Evolutionary conservation across 1,140 invertebrate species (phyloP).

Genomic region (Holcopasites calliopsidis): DNA sequence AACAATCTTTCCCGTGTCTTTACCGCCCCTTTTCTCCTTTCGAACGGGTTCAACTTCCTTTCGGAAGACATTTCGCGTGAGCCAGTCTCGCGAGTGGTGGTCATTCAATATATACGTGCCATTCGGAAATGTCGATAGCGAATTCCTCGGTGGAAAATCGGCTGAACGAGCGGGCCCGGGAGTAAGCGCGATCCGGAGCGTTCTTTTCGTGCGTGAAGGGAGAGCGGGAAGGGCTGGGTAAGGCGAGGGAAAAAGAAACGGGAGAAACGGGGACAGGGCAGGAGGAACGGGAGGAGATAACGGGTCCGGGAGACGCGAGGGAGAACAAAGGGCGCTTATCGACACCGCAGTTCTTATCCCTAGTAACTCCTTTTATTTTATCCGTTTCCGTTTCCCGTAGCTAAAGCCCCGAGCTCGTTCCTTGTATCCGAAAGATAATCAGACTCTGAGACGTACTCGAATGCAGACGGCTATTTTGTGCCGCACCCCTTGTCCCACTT

Average conservation of each 20-base stretch:
- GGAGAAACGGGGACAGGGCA: constrained; percentile 29
- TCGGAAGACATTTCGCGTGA: neutral
- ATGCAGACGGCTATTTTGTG: constrained; percentile 51
- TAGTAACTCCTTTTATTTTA: constrained; percentile 67
- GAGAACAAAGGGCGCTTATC: constrained; percentile 69
- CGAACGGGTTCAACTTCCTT: neutral
- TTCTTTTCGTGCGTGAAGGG: neutral
- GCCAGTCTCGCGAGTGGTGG: constrained; percentile 24
- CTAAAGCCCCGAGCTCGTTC: constrained; percentile 33
- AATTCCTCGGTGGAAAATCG: constrained; percentile 61
- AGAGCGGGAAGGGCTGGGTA: neutral
- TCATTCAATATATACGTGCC: constrained; percentile 45
- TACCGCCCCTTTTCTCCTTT: neutral
- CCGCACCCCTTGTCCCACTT: neutral
- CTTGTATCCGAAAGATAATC: constrained; percentile 58
- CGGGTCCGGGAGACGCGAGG: constrained; percentile 21
- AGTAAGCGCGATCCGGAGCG: neutral
- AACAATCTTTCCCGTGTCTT: neutral
- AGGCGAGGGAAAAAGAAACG: constrained; percentile 15
- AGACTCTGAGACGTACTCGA: constrained; percentile 42
- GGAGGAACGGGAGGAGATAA: constrained; percentile 43
- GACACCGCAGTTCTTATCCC: constrained; percentile 66
- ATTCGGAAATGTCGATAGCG: constrained; percentile 66
- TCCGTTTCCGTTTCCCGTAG: constrained; percentile 54
- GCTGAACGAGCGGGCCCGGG: constrained; percentile 15